A percentile compares a stretch with the other conserved stretches of the same genome.
Evolutionary conservation across 2,888 invertebrate species (phyloP).

Genomic region (Lasioglossum oenotherae): DNA sequence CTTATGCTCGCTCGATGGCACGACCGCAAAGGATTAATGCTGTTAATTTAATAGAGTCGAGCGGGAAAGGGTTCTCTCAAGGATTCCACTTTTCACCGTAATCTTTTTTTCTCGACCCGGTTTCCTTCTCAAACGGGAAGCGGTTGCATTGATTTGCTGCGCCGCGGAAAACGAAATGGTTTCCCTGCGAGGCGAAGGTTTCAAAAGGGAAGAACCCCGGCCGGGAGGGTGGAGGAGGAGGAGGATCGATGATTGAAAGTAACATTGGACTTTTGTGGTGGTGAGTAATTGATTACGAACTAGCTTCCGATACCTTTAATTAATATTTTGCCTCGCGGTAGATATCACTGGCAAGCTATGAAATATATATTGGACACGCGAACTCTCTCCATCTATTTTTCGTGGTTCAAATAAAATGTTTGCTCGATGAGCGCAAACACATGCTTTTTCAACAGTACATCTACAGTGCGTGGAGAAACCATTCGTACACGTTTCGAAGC

Average conservation of each 20-base stretch:
- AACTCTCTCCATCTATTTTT: background rate
- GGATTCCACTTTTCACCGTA: conserved; percentile 11
- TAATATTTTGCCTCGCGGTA: background rate
- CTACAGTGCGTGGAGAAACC: background rate
- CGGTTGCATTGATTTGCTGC: conserved; percentile 16
- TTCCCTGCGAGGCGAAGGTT: background rate
- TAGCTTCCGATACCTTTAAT: background rate
- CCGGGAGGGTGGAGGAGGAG: too few relatives aligned
- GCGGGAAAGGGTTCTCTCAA: conserved; percentile 22
- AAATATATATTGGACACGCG: background rate
- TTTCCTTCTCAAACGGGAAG: conserved; percentile 8
- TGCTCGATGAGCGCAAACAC: background rate
- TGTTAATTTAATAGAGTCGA: conserved; percentile 50
- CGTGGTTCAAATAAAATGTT: background rate
- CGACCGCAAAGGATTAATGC: conserved; percentile 50
- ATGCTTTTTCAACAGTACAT: background rate
- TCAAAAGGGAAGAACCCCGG: background rate
- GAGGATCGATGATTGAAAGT: conserved; percentile 8
- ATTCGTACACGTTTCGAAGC: too few relatives aligned
- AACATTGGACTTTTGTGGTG: background rate
- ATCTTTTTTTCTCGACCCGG: conserved; percentile 12
- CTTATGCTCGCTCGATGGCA: conserved; percentile 28
- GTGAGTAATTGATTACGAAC: background rate
- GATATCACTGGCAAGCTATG: background rate
- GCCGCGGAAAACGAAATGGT: conserved; percentile 6